These are phyloP conservation scores for Calephelis perditalis DNA, from an alignment of 2,888 invertebrate species.

Conservation along the genomic window DNA sequence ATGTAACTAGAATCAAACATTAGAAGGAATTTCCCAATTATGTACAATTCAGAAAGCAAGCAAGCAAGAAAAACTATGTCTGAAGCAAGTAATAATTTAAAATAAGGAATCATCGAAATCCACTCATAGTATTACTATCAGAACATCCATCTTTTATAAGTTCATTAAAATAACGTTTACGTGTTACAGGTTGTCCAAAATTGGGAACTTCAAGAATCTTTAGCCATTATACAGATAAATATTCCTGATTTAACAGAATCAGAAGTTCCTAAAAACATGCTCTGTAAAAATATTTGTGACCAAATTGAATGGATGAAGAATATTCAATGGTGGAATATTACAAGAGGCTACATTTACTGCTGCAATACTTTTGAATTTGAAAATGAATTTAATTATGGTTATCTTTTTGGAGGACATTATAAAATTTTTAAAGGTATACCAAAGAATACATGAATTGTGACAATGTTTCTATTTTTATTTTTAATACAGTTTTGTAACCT, in stretches of 20 bases:
- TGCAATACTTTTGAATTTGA: slow-evolving; percentile 44
- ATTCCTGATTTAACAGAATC: slow-evolving; percentile 38
- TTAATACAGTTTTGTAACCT: too few species aligned
- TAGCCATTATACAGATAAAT: slow-evolving; percentile 53
- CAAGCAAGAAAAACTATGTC: too few species aligned
- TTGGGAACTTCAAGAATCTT: slow-evolving; percentile 31
- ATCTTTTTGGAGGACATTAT: neutral
- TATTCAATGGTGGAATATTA: slow-evolving; percentile 37
- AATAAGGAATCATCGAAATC: too few species aligned
- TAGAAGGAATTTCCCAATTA: too few species aligned
- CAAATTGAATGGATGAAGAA: slow-evolving; percentile 41
- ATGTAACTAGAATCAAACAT: too few species aligned
- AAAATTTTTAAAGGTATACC: neutral
- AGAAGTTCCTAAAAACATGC: slow-evolving; percentile 32
- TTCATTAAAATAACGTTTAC: neutral
- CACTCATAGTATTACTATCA: too few species aligned
- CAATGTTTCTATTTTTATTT: too few species aligned
- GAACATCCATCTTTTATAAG: too few species aligned
- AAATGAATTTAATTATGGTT: slow-evolving; percentile 14
- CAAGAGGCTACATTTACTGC: slow-evolving; percentile 46
- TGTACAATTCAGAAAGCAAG: too few species aligned
- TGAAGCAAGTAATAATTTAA: too few species aligned
- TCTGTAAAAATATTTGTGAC: slow-evolving; percentile 45
- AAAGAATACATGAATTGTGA: neutral
- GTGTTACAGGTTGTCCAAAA: slow-evolving; percentile 47